A percentile compares a stretch with the other conserved stretches of the same genome.
phyloP scores from a whole-genome alignment of 2,888 invertebrate genomes.

The Acleris sparsana region DNA sequence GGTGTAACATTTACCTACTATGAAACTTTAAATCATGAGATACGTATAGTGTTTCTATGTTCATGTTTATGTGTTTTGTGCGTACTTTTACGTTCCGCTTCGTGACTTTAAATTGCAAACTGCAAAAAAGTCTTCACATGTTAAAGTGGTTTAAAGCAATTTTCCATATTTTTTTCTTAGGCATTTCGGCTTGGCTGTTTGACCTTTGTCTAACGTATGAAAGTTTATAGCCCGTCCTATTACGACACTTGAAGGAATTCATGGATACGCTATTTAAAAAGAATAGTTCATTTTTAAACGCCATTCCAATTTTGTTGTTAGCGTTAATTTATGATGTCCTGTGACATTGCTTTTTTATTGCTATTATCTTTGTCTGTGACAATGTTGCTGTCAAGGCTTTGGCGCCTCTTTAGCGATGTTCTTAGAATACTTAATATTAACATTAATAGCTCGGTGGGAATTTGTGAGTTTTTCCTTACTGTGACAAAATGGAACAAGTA shows the following conservation, averaged over 20 bases:
- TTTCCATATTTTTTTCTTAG: conserved; percentile 2
- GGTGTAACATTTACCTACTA: no score
- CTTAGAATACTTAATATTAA: no score
- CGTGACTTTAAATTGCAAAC: conserved; percentile 6
- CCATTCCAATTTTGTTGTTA: conserved; percentile 11
- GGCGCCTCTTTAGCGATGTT: no score
- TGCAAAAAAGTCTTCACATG: conserved; percentile 6
- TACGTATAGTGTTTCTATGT: no score
- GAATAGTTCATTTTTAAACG: background rate
- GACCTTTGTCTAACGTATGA: conserved; percentile 12
- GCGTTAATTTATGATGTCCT: no score
- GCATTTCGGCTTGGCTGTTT: conserved; percentile 10
- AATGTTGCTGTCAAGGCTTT: no score
- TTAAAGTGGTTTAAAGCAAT: background rate
- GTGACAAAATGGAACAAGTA: no score
- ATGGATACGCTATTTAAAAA: conserved; percentile 7
- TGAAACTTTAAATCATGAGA: no score
- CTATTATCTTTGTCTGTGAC: no score
- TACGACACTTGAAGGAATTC: conserved; percentile 14
- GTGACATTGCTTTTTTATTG: no score
- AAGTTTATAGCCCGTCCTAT: conserved; percentile 13
- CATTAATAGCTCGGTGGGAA: no score
- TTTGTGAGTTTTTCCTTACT: no score
- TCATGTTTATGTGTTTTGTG: background rate
- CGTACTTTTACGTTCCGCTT: background rate